These are phyloP conservation scores for Megalurothrips usitatus DNA, from an alignment of 2,888 invertebrate species.

Conservation along the genomic window DNA sequence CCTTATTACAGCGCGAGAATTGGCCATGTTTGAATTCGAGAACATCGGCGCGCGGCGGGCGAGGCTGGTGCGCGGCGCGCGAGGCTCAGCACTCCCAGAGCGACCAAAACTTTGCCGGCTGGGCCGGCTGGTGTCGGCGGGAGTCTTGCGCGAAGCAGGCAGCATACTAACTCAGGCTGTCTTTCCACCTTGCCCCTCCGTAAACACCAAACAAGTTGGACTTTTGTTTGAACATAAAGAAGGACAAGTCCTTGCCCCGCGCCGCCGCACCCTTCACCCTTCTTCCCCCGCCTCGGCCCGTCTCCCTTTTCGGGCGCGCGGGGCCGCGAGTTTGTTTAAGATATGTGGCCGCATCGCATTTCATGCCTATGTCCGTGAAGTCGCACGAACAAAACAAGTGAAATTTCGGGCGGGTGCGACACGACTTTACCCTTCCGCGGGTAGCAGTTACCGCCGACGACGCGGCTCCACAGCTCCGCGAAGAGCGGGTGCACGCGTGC, in stretches of 20 bases:
- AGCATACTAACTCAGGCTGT: not conserved
- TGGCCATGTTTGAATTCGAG: not conserved
- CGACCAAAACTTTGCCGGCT: not conserved
- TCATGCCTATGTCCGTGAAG: not conserved
- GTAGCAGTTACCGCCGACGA: too few species aligned
- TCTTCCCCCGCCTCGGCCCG: too few species aligned
- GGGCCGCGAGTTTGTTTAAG: not conserved
- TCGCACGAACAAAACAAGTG: not conserved
- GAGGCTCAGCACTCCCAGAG: not conserved
- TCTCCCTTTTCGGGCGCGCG: not conserved
- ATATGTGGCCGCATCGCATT: not conserved
- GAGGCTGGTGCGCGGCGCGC: not conserved
- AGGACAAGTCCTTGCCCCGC: not conserved
- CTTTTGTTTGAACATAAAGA: constrained; percentile 23
- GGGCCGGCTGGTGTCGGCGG: not conserved
- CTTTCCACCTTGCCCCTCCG: not conserved
- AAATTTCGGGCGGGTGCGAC: too few species aligned
- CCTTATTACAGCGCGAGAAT: not conserved
- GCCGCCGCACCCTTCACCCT: too few species aligned
- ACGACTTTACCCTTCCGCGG: too few species aligned
- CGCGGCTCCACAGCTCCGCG: too few species aligned
- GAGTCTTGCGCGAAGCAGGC: not conserved
- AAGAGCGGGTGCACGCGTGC: too few species aligned
- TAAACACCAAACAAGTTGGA: constrained; percentile 20
- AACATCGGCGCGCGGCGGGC: not conserved